A percentile compares a stretch with the other conserved stretches of the same genome.
These are phyloP conservation scores for Luperina testacea DNA, from an alignment of 2,888 invertebrate species.

Conservation along the genomic window DNA sequence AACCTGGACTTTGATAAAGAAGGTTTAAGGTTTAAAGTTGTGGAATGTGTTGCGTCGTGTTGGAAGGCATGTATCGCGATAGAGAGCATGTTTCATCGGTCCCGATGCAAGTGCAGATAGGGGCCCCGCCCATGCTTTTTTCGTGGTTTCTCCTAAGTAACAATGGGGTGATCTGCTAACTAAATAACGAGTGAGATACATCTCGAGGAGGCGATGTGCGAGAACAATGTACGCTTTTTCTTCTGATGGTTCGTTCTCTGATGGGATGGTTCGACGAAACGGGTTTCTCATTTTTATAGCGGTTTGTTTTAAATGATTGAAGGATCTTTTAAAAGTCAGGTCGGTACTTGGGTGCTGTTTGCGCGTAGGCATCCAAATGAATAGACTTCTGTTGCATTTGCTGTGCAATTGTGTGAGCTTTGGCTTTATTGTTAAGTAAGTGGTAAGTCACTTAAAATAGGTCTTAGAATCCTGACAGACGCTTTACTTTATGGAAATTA, in stretches of 20 bases:
- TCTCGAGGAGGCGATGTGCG: constrained; percentile 79
- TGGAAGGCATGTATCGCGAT: constrained; percentile 88
- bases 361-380: constrained; percentile 18
- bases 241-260: constrained; percentile 68
- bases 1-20: constrained; percentile 69
- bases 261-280: constrained; percentile 68
- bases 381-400: constrained; percentile 9
- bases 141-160: constrained; percentile 88
- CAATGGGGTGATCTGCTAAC: constrained; percentile 90
- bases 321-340: constrained; percentile 39
- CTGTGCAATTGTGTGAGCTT: background rate
- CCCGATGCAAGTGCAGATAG: constrained; percentile 84
- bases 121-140: constrained; percentile 89
- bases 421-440: background rate
- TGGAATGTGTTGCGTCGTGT: constrained; percentile 70
- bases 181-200: constrained; percentile 87
- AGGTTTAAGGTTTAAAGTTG: constrained; percentile 66
- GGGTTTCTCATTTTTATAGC: constrained; percentile 68
- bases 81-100: constrained; percentile 87
- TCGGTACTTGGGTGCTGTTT: background rate
- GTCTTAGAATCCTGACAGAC: background rate
- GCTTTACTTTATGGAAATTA: background rate
- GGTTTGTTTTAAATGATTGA: constrained; percentile 66
- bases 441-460: background rate
- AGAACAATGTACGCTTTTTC: constrained; percentile 78